phyloP scores from a whole-genome alignment of 2,888 invertebrate species.

The Drosophila birchii region DNA sequence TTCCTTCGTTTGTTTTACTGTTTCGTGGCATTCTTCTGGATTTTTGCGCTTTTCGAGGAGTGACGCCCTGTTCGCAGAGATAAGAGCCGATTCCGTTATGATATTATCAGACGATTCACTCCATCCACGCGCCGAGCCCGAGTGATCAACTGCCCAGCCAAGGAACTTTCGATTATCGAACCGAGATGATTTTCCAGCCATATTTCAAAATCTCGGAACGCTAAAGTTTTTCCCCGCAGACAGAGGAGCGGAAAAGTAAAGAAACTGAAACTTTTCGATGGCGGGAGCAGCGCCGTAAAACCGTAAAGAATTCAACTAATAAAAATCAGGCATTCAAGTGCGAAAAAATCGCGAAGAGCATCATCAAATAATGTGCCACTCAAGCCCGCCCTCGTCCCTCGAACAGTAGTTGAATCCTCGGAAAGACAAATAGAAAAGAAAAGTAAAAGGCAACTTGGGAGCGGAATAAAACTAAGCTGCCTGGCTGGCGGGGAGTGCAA shows the following conservation, averaged over 20 bases:
- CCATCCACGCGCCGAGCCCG: constrained; percentile 6
- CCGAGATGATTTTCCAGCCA: constrained; percentile 46
- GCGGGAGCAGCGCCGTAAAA: constrained; percentile 50
- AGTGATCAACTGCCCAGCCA: constrained; percentile 46
- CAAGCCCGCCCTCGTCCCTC: constrained; percentile 52
- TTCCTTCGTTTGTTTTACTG: constrained; percentile 61
- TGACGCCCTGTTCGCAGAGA: constrained; percentile 21
- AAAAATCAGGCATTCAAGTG: constrained; percentile 85
- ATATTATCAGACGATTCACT: constrained; percentile 9
- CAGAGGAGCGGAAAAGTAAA: constrained; percentile 37
- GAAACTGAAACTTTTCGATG: constrained; percentile 70
- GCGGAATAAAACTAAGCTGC: constrained; percentile 71
- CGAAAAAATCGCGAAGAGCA: constrained; percentile 84
- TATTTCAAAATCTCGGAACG: constrained; percentile 70
- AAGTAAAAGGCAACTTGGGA: constrained; percentile 58
- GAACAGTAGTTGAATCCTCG: constrained; percentile 41
- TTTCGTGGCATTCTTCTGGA: constrained; percentile 53
- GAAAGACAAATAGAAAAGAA: constrained; percentile 79
- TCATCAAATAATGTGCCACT: constrained; percentile 83
- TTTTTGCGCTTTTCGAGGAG: constrained; percentile 55
- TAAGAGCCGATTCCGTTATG: constrained; percentile 13
- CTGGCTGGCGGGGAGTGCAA: constrained; percentile 32
- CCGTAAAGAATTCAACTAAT: constrained; percentile 85
- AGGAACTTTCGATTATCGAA: constrained; percentile 40
- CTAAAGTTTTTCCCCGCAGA: constrained; percentile 53